Base-by-base conservation (phyloP, 37 sponge, comb jelly and placozoan species). In the Crambe crambe region DNA sequence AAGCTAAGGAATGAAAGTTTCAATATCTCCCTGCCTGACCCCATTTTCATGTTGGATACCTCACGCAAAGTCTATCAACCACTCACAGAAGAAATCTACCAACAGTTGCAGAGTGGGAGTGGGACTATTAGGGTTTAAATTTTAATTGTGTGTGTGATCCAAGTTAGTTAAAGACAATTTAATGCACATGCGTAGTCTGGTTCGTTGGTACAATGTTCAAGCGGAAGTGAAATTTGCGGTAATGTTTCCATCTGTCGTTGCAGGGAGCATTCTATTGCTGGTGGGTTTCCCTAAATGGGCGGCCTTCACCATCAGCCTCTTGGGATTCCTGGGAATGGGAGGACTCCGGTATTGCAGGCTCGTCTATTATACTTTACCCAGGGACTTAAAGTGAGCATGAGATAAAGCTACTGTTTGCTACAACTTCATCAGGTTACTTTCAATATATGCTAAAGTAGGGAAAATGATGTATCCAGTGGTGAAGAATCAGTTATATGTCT, bases 41-140 rank as follows among this genome's bases (percentile, higher is more conserved):
- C 94, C 21, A 59, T 97, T 6, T 97, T 78, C 90, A 74, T 93
- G 56, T 80, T 94, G 59, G 86, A 94, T 41, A 68, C 82, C 22
- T 20, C 56, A 0, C 5, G 66, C 23, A 80, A 73, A 38, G 37
- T 37, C 29, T 97, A 94, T 58, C 90, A 84, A 0, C 88, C 90
- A 41, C 80, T 97, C 9, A 82, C 79, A 32, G 39, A 62, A 12
- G 89, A 81, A 34, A 58, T 84, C 17, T 80, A 80, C 29, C 69
- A 83, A 57, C 57, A 80, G 38, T 32, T 87, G 1, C 10, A 58
- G n/a, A 40, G 8, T 42, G 75, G 75, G 2, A 79, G 43, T 60
- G 61, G 23, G 5, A 60, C 26, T 60, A 60, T n/a, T 29, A 30
- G 64, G n/a, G 64, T 62, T n/a, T n/a, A n/a, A n/a, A n/a, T n/a